A percentile compares a stretch with the other conserved stretches of the same genome.
These are phyloP conservation scores for Leucophora obtusa DNA, from an alignment of 2,888 invertebrate species.

Conservation along the genomic window DNA sequence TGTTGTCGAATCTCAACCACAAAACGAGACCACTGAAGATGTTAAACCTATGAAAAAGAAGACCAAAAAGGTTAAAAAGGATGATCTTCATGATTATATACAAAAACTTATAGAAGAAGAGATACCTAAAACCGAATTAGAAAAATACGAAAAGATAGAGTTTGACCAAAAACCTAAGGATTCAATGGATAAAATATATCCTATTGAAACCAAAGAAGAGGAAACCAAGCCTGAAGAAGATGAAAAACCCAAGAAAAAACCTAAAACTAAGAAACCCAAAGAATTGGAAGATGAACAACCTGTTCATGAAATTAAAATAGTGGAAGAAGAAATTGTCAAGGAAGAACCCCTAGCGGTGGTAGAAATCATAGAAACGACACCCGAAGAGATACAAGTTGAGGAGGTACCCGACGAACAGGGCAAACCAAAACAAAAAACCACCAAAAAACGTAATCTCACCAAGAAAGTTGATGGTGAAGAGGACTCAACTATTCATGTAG, in stretches of 20 bases:
- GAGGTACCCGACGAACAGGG: conserved; percentile 72
- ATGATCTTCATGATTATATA: conserved; percentile 76
- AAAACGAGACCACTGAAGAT: conserved; percentile 72
- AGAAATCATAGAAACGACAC: conserved; percentile 71
- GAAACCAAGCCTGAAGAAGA: conserved; percentile 70
- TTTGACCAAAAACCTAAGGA: conserved; percentile 73
- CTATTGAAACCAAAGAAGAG: conserved; percentile 69
- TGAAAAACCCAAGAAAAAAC: conserved; percentile 71
- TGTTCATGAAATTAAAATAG: conserved; percentile 68
- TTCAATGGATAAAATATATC: conserved; percentile 62
- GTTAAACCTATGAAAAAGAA: conserved; percentile 73
- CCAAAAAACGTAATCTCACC: conserved; percentile 72
- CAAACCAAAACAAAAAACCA: conserved; percentile 72
- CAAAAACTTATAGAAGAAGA: conserved; percentile 76
- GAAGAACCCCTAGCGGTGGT: conserved; percentile 66
- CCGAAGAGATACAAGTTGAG: conserved; percentile 70
- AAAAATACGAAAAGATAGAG: conserved; percentile 78
- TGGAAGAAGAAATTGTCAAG: conserved; percentile 66
- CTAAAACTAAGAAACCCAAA: conserved; percentile 64
- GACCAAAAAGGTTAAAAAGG: conserved; percentile 74
- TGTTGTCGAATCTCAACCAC: conserved; percentile 70
- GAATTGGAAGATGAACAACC: conserved; percentile 65
- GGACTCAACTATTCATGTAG: conserved; percentile 71
- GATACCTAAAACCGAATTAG: conserved; percentile 77
- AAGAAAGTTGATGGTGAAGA: conserved; percentile 72